Base-by-base conservation (phyloP, 2,888 invertebrate species). In the Hecatera dysodea region DNA sequence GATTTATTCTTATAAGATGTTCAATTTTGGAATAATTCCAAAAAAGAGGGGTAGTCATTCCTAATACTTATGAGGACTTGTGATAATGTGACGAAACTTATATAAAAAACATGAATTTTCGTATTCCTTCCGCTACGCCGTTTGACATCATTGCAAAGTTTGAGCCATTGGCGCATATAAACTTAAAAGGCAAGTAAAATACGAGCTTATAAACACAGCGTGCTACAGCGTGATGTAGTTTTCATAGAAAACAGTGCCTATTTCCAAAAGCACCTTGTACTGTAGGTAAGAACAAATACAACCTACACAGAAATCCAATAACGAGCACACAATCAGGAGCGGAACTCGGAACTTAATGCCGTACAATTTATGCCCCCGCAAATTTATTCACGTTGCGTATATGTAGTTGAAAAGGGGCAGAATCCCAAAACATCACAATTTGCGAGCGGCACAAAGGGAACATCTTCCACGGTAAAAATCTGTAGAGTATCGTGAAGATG, bases 381-480 rank as follows among this genome's bases (percentile, higher is more conserved):
- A 85, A 86, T 81, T 81, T 83, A 86, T 85, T 86, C 87, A 83
- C 70, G 53, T 59, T 39, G 76, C 82, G 82, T 82, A 80, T 80
- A 85, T 70, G 76, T 80, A 76, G 85, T 78, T 64, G 68, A 74
- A 78, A 80, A 80, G 83, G 85, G 82, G 86, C 86, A 85, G 87
- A 89, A 82, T 83, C 84, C 75, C 67, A 75, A 90, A 92, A 92
- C 91, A 91, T 90, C 90, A 88, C 90, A 92, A 92, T 92, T 91
- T 88, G 85, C 87, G 82, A 84, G 69, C 85, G 84, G 57, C 89
- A 87, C 88, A 90, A 91, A 92, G 86, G 87, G 82, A 94, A 92
- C 94, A 93, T 94, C 93, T 93, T 94, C 87, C 83, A 85, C 88
- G 72, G 92, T 93, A 94, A 95, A 95, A 96, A 95, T 95, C 95